phyloP scores from a whole-genome alignment of 2,797 vertebrate genomes.

The Tragopan temminckii region DNA sequence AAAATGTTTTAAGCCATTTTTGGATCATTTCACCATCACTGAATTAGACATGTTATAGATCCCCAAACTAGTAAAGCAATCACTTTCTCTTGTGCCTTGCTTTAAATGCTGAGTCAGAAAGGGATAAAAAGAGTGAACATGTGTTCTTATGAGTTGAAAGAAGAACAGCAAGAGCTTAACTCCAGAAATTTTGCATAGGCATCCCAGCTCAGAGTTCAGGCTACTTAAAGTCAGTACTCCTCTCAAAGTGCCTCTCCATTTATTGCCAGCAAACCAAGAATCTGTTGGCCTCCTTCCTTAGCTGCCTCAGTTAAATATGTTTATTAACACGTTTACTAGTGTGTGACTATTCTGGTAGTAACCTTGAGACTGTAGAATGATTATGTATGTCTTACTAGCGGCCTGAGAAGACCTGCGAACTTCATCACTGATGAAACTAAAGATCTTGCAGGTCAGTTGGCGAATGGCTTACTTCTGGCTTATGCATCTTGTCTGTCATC shows the following conservation, averaged over 20 bases:
- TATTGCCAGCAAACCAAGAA: not conserved
- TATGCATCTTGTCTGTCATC: not conserved
- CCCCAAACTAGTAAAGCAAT: not conserved
- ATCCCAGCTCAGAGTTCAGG: not conserved
- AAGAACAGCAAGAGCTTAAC: not conserved
- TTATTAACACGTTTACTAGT: not conserved
- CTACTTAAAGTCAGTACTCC: not conserved
- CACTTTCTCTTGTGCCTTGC: not conserved
- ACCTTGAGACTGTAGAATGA: fast-evolving
- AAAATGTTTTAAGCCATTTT: not conserved
- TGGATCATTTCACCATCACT: not conserved
- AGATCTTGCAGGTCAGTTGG: not conserved
- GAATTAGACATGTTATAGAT: not conserved
- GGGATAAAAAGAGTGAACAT: not conserved
- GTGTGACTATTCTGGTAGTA: not conserved
- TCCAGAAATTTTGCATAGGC: not conserved
- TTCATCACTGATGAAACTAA: not conserved
- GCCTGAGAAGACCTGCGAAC: not conserved
- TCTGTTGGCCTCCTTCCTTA: not conserved
- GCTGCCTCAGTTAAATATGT: not conserved
- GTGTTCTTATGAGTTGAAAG: not conserved
- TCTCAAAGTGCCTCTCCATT: not conserved
- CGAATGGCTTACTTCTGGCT: not conserved
- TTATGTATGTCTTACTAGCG: fast-evolving
- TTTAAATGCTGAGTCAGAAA: not conserved